phyloP scores from a whole-genome alignment of 2,797 vertebrate species.

The Pseudochaenichthys georgianus region DNA sequence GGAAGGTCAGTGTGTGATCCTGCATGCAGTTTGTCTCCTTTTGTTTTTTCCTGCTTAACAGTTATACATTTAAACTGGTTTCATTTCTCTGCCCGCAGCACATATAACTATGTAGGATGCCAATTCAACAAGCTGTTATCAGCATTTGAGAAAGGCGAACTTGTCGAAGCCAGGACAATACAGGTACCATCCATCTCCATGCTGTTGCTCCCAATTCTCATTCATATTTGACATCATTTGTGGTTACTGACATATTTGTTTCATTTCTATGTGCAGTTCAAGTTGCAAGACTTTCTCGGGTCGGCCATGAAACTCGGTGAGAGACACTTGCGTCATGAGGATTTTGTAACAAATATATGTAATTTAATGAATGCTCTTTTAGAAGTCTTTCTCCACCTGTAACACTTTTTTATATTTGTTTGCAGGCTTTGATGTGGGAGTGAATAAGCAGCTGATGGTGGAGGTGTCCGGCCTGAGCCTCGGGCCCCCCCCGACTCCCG shows the following conservation, averaged over 20 bases:
- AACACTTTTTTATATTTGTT: background rate
- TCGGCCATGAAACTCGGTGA: slow-evolving; percentile 86
- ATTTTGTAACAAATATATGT: background rate
- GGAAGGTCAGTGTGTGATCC: slow-evolving; percentile 80
- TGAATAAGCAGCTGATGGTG: slow-evolving; percentile 94
- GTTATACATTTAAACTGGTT: background rate
- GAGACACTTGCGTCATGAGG: slow-evolving; percentile 36
- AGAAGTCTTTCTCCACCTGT: background rate
- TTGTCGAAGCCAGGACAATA: slow-evolving; percentile 82
- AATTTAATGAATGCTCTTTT: background rate
- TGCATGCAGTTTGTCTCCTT: background rate
- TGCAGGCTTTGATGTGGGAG: slow-evolving; percentile 88
- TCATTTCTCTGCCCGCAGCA: slow-evolving; percentile 81
- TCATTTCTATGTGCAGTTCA: slow-evolving; percentile 81
- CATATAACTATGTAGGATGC: slow-evolving; percentile 93
- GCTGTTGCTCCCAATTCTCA: background rate
- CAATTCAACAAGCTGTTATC: slow-evolving; percentile 84
- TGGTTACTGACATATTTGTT: slow-evolving; percentile 29
- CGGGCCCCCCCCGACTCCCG: slow-evolving; percentile 92
- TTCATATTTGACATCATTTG: background rate
- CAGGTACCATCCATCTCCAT: slow-evolving; percentile 84
- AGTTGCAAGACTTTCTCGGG: slow-evolving; percentile 86
- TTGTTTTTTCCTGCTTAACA: background rate
- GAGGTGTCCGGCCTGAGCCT: slow-evolving; percentile 89
- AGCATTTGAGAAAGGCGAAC: slow-evolving; percentile 86